These are phyloP conservation scores for Uloborus diversus DNA, from an alignment of 1,140 invertebrate genomes.

Conservation along the genomic window DNA sequence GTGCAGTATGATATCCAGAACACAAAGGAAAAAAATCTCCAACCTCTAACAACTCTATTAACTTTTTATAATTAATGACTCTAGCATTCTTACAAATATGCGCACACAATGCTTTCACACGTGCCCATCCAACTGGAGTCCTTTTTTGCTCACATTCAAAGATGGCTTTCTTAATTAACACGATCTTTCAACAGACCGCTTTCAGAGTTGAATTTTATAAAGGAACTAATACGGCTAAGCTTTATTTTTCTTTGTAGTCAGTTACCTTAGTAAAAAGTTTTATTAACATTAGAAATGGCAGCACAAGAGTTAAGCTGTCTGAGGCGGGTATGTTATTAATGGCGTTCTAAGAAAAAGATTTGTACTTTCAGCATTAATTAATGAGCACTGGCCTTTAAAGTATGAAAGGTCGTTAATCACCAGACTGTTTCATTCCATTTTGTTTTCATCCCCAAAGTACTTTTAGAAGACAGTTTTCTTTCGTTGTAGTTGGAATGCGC, in stretches of 20 bases:
- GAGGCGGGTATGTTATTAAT: constrained; percentile 10
- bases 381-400: background rate
- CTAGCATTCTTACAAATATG: constrained; percentile 33
- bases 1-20: too few species aligned
- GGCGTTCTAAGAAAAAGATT: background rate
- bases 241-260: background rate
- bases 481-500: too few species aligned
- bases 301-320: constrained; percentile 1
- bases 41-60: constrained; percentile 48
- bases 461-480: too few species aligned
- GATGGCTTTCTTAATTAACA: constrained; percentile 20
- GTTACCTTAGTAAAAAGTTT: background rate
- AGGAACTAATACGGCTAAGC: background rate
- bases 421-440: background rate
- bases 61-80: constrained; percentile 36
- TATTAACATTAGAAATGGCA: background rate
- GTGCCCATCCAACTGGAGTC: constrained; percentile 2
- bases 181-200: background rate
- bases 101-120: constrained; percentile 14
- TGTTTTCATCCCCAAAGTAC: background rate
- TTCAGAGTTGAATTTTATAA: background rate
- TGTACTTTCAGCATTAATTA: constrained; percentile 19
- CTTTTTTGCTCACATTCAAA: background rate
- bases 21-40: too few species aligned
- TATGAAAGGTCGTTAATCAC: background rate